Percentiles rank a stretch among this genome's conserved stretches.
phyloP scores from a whole-genome alignment of 1,140 invertebrate genomes.

The Octopus sinensis region DNA sequence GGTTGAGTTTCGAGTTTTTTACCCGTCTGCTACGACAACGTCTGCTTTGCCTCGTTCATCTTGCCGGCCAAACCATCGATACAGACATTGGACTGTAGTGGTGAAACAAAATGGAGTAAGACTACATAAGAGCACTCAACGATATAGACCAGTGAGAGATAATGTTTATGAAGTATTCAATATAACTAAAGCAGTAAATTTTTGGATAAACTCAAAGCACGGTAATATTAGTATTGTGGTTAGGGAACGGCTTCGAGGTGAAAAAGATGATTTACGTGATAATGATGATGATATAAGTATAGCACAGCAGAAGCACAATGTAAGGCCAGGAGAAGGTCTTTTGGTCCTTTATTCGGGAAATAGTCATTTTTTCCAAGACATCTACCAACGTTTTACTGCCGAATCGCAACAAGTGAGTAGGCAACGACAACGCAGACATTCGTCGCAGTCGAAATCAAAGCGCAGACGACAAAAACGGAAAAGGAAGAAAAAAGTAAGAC shows the following conservation, averaged over 20 bases:
- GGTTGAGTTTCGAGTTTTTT: background rate
- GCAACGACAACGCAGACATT: background rate
- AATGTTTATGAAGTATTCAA: slow-evolving; percentile 29
- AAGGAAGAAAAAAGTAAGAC: slow-evolving; percentile 15
- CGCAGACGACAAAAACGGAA: slow-evolving; percentile 11
- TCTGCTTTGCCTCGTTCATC: slow-evolving; percentile 14
- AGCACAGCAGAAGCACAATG: background rate
- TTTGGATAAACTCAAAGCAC: slow-evolving; percentile 31
- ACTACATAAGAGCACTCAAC: slow-evolving; percentile 23
- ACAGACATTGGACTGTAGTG: slow-evolving; percentile 24
- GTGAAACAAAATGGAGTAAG: slow-evolving; percentile 17
- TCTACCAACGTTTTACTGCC: slow-evolving; percentile 32
- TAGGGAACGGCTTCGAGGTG: slow-evolving; percentile 15
- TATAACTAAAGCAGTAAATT: slow-evolving; percentile 25
- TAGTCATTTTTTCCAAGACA: slow-evolving; percentile 33
- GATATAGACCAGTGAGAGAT: slow-evolving; percentile 17
- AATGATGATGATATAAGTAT: background rate
- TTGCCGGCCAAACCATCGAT: slow-evolving; percentile 6
- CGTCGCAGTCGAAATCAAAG: background rate
- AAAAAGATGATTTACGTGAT: slow-evolving; percentile 1
- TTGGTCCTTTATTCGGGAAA: slow-evolving; percentile 42
- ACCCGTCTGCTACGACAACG: slow-evolving; percentile 25
- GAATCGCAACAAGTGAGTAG: background rate
- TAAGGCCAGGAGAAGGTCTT: slow-evolving; percentile 23
- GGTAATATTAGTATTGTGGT: slow-evolving; percentile 34